phyloP scores from a whole-genome alignment of 2,113 vertebrate genomes.

The Oncorhynchus tshawytscha region DNA sequence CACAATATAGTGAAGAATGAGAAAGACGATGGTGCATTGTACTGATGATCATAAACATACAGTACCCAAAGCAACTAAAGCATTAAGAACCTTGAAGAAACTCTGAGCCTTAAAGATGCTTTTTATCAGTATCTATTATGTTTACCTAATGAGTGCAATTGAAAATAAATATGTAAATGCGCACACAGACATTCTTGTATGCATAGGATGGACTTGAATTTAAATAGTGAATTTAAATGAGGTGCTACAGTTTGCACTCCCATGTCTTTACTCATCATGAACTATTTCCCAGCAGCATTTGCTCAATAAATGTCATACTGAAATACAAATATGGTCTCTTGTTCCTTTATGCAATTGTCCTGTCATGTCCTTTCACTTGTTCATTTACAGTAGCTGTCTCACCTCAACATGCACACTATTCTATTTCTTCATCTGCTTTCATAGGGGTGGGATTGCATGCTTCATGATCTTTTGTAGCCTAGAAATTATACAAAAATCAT shows the following conservation, averaged over 20 bases:
- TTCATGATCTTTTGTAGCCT: background rate
- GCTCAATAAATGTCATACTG: conserved; percentile 98
- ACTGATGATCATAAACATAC: conserved; percentile 61
- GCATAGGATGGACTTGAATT: conserved; percentile 85
- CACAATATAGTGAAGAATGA: conserved; percentile 34
- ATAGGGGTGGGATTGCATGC: background rate
- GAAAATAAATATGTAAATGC: conserved; percentile 66
- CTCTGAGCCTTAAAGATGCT: conserved; percentile 98
- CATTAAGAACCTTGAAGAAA: conserved; percentile 75
- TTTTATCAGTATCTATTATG: conserved; percentile 89
- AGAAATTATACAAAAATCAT: too few species aligned
- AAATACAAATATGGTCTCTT: conserved; percentile 55
- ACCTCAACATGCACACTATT: background rate
- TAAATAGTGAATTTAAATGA: conserved; percentile 88
- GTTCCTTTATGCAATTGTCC: background rate
- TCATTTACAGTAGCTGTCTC: background rate
- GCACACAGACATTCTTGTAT: conserved; percentile 68
- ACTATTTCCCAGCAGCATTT: conserved; percentile 91
- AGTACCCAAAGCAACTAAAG: conserved; percentile 64
- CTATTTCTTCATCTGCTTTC: background rate
- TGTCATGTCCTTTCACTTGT: conserved; percentile 20
- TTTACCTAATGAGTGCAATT: conserved; percentile 94
- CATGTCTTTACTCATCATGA: conserved; percentile 87
- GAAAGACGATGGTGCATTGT: conserved; percentile 32
- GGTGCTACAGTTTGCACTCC: conserved; percentile 86